Conservation (phyloP, 2,797 vertebrate species). For the Glyptemys insculpta region DNA sequence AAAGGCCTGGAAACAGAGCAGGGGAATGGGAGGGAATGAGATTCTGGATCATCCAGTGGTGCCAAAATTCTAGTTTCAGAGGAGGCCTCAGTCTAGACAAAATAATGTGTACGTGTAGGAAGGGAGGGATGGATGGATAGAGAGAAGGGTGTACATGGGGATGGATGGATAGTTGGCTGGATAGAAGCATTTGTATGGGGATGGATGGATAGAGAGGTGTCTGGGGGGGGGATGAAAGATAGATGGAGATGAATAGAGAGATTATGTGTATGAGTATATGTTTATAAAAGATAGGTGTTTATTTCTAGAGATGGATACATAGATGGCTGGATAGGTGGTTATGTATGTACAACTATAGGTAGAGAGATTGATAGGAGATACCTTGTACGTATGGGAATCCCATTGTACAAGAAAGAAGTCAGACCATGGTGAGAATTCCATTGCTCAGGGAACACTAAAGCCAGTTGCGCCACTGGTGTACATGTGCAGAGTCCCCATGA, state of each 20-base stretch:
- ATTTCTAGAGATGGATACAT: not conserved
- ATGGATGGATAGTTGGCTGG: not conserved
- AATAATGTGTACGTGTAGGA: not conserved
- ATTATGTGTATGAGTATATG: not conserved
- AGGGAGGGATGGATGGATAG: not conserved
- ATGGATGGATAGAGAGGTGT: not conserved
- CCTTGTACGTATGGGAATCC: not conserved
- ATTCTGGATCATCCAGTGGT: not conserved
- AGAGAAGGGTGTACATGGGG: not conserved
- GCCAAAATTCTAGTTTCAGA: not conserved
- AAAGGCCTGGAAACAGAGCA: not conserved
- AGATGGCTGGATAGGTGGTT: not conserved
- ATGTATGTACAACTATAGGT: not conserved
- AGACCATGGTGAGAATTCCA: not conserved
- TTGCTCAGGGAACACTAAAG: not conserved
- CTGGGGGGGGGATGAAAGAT: not conserved
- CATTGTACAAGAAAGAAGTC: not conserved
- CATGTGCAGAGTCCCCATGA: not conserved
- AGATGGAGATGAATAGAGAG: not conserved
- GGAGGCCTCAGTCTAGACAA: not conserved
- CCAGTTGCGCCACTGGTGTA: not conserved
- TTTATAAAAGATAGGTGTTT: not conserved
- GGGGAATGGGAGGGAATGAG: not conserved
- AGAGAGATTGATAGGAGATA: not conserved
- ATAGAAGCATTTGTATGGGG: not conserved